These are phyloP conservation scores for Nebria brevicollis DNA, from an alignment of 2,888 invertebrate species.

Conservation along the genomic window DNA sequence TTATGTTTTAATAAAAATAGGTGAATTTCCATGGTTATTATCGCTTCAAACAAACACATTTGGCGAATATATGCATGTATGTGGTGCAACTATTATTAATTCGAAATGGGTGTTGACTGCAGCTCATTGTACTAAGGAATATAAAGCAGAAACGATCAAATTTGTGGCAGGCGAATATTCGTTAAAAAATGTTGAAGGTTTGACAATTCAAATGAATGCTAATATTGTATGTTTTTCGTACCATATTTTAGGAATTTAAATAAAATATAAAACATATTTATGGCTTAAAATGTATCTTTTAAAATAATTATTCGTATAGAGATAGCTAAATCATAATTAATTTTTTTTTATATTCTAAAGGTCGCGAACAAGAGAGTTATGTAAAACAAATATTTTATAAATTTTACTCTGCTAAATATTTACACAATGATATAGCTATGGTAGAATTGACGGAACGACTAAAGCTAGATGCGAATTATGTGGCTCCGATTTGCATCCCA, in stretches of 20 bases:
- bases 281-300: too few species aligned
- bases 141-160: constrained; percentile 46
- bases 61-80: constrained; percentile 50
- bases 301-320: too few species aligned
- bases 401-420: constrained; percentile 52
- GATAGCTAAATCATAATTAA: too few species aligned
- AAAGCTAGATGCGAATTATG: constrained; percentile 43
- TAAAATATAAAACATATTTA: too few species aligned
- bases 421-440: constrained; percentile 54
- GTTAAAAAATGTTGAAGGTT: constrained; percentile 52
- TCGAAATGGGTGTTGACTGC: constrained; percentile 54
- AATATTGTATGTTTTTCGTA: constrained; percentile 4
- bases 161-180: constrained; percentile 53
- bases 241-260: too few species aligned
- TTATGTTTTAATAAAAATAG: constrained; percentile 38
- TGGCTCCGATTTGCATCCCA: constrained; percentile 53
- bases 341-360: constrained; percentile 29
- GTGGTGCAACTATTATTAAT: constrained; percentile 54
- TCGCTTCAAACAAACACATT: constrained; percentile 51
- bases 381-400: constrained; percentile 49
- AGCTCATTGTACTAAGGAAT: constrained; percentile 53
- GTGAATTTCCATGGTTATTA: constrained; percentile 55
- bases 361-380: constrained; percentile 51
- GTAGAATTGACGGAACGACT: constrained; percentile 51
- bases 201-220: neutral